Conservation (phyloP, 2,888 invertebrate genomes). For the Mystacides longicornis region DNA sequence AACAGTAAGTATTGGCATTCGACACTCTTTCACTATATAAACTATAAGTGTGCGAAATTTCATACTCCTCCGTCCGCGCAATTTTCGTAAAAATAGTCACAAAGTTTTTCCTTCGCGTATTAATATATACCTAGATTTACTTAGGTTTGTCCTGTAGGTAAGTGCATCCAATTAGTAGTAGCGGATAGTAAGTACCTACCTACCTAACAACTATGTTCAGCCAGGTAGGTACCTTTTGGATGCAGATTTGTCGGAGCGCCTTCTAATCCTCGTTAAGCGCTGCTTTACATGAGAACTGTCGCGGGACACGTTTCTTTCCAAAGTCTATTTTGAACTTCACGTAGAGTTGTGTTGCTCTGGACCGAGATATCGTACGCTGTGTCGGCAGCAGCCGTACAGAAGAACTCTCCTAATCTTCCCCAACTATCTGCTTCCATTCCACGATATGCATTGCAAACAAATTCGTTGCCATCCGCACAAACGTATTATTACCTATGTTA, state of each 20-base stretch:
- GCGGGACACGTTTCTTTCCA: constrained; percentile 1
- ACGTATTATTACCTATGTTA: no score
- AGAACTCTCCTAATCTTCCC: constrained; percentile 12
- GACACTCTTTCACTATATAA: no score
- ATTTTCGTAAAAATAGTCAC: no score
- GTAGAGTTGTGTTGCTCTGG: neutral
- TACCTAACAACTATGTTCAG: neutral
- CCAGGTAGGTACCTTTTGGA: no score
- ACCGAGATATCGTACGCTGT: neutral
- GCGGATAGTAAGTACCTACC: neutral
- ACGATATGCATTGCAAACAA: constrained; percentile 22
- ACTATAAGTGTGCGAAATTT: no score
- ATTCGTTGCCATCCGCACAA: constrained; percentile 17
- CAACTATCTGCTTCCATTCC: constrained; percentile 17
- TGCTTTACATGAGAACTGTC: constrained; percentile 1
- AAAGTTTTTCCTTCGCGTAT: no score
- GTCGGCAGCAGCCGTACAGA: constrained; percentile 9
- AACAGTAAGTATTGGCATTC: no score
- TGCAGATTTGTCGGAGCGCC: neutral
- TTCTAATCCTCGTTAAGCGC: constrained; percentile 1
- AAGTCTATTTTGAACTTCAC: constrained; percentile 3
- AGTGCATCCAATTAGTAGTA: neutral
- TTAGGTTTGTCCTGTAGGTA: no score
- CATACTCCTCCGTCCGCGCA: no score
- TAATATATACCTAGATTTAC: no score